Evolutionary conservation across 2,797 vertebrate genomes (phyloP), one percentile per base, ranked within the genome.

Genomic region (Leptoclinus maculatus): DNA sequence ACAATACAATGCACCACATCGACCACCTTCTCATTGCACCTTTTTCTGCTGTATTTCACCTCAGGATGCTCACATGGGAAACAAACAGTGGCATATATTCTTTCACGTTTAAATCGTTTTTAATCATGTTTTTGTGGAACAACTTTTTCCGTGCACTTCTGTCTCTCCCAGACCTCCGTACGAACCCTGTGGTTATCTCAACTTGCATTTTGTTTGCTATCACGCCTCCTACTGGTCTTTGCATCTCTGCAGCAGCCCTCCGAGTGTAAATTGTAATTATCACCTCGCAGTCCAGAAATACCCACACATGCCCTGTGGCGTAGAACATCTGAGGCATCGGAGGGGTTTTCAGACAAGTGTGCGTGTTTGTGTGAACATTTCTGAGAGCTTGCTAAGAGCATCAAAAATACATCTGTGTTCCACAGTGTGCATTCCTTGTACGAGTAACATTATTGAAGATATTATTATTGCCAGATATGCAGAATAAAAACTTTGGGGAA

Each of bases 191-290:
- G 4, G 66, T 60, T 62, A 27, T 66, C 59, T 74, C 60, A 9
- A 9, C 53, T 25, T 49, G 13, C 8, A 19, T 76, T 70, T 43
- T 67, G 66, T 76, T 75, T 74, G 51, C 51, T 34, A 60, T 71
- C 70, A 69, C 12, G 23, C 74, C 76, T 66, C 78, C 78, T 81
- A 74, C 84, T 66, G 81, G 70, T 78, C 63, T 58, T 59, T n/a
- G 58, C 66, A 60, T 71, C 64, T 75, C 64, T 63, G 74, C 83
- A 64, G 66, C 51, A 76, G 47, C 75, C 65, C 76, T 71, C 53
- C 2, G 56, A 85, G 86, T 83, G 83, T 53, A 83, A 91, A 88
- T 79, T 86, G 62, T 80, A 88, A 91, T 89, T 87, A 88, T 91
- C 91, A 90, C 86, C 79, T 87, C n/a, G 0, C 32, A 63, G 77